Conservation (phyloP, 2,113 vertebrate genomes). For the Balaenoptera acutorostrata region DNA sequence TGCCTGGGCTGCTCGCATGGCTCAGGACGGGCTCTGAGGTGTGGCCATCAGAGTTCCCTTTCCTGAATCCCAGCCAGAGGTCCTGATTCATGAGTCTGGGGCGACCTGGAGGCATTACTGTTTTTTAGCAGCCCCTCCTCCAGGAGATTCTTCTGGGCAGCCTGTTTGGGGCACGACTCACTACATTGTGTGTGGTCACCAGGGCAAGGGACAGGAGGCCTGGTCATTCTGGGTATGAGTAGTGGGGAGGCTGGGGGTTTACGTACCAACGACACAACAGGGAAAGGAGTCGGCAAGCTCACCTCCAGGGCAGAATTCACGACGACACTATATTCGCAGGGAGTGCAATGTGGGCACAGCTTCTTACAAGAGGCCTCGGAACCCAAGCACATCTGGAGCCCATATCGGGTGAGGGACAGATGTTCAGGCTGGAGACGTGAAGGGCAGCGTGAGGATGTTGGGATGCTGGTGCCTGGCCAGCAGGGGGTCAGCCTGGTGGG, state of each 20-base stretch:
- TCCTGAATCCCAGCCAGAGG: background rate
- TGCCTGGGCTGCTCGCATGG: accelerated
- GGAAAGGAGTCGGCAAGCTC: accelerated
- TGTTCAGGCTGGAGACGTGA: accelerated
- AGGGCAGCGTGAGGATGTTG: background rate
- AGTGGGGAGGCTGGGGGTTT: too few species aligned
- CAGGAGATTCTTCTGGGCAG: background rate
- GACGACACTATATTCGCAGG: accelerated
- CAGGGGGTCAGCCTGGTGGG: background rate
- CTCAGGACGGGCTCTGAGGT: accelerated
- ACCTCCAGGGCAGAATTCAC: accelerated
- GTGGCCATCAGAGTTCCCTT: too few species aligned
- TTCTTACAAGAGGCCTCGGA: accelerated
- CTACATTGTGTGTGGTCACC: background rate
- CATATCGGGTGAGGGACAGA: accelerated
- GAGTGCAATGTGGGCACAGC: accelerated
- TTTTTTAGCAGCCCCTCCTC: too few species aligned
- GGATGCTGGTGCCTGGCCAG: background rate
- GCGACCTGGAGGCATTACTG: background rate
- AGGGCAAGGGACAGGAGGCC: background rate
- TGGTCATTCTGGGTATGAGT: accelerated
- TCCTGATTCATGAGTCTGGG: too few species aligned
- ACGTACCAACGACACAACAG: background rate
- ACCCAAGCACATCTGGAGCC: too few species aligned
- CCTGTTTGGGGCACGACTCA: background rate